Evolutionary conservation across 2,888 invertebrate genomes (phyloP), one percentile per base, ranked within the genome.

Genomic region (Athalia rosae): DNA sequence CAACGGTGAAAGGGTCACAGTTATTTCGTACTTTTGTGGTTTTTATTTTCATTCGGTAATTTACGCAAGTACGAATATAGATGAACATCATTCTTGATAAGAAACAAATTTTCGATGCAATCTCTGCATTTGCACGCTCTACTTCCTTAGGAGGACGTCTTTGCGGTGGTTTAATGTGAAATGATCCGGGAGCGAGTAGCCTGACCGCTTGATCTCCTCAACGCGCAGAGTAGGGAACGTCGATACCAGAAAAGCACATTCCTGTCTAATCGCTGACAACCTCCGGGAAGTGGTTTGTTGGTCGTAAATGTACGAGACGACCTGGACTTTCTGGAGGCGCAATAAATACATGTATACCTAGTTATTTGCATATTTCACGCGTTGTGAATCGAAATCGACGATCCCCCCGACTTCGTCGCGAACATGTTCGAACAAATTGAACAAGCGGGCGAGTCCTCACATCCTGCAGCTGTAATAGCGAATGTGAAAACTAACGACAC

Each of bases 231-330:
- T 45, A 45, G 45, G 58, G 71, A 71, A 58, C 71, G 71, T 43
- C 9, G 43, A 58, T 56, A 71, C 71, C 58, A 71, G 71, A 28
- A 71, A 71, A 71, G 71, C 58, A 58, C 56, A 71, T 71, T 71
- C 71, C 71, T 71, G 71, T 71, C 56, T 71, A 71, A 71, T 71
- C 71, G 56, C 43, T 45, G 71, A 71, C 71, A 71, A 58, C 56
- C 58, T 71, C 71, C 56, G 71, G 71, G 71, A 71, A 71, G 71
- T 71, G 58, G 56, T 53, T 9, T 8, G 58, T 67, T 71, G 71
- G 58, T 71, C 43, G 71, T 71, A 45, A 45, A 71, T 43, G 69
- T 28, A 53, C 53, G 43, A 11, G 53, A 11, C n/a, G 69, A 69
- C 69, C 69, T 43, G 53, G 56, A 8, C 56, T 69, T 58, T 71